A percentile compares a stretch with the other conserved stretches of the same genome.
phyloP scores from a whole-genome alignment of 2,797 vertebrate genomes.

The Falco berigora region DNA sequence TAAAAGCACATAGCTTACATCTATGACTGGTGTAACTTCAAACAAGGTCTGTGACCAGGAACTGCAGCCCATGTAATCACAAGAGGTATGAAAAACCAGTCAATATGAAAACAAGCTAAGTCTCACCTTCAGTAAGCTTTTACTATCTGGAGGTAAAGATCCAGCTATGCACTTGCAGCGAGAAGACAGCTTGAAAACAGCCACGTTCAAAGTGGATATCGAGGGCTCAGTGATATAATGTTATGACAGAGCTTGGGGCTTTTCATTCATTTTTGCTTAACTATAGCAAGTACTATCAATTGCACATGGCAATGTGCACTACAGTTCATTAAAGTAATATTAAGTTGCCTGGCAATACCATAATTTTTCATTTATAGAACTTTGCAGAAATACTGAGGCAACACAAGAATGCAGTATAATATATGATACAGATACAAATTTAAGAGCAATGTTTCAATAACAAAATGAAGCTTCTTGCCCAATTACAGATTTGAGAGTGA shows the following conservation, averaged over 20 bases:
- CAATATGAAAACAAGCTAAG: neutral
- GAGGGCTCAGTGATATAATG: neutral
- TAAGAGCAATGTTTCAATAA: neutral
- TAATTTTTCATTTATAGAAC: neutral
- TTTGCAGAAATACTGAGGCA: neutral
- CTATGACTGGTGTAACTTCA: neutral
- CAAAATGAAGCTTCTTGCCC: neutral
- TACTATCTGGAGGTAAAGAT: neutral
- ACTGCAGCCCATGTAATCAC: neutral
- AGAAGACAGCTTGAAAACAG: neutral
- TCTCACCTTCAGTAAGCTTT: neutral
- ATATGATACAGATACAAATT: neutral
- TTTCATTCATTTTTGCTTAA: neutral
- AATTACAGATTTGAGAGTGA: neutral
- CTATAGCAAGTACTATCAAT: neutral
- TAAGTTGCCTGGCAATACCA: neutral
- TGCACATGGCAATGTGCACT: neutral
- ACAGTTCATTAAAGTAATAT: neutral
- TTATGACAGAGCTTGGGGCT: neutral
- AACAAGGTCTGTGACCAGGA: neutral
- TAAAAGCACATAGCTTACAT: neutral
- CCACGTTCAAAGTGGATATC: accelerated
- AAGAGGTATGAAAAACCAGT: neutral
- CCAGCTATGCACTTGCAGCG: neutral
- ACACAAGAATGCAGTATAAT: neutral